phyloP scores from a whole-genome alignment of 2,113 vertebrate species.

The Azemiops feae region DNA sequence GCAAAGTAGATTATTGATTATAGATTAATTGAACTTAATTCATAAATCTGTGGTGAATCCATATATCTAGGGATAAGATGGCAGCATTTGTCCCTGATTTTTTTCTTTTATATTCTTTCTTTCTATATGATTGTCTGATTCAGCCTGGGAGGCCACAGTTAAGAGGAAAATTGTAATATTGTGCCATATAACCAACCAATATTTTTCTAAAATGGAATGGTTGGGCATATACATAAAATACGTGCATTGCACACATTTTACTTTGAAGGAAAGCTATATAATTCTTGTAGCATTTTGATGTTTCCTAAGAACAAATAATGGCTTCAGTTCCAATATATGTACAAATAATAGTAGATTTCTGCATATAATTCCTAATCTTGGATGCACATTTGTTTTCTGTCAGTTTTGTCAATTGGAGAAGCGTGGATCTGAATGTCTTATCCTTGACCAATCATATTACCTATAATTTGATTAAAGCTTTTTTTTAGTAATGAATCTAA shows the following conservation, averaged over 20 bases:
- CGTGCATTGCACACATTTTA: not conserved
- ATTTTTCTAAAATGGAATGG: not conserved
- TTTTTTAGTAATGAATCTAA: not conserved
- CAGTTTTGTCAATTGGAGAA: not conserved
- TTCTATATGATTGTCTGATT: not conserved
- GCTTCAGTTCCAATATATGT: not conserved
- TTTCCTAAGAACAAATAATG: not conserved
- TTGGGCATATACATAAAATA: not conserved
- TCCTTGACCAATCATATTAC: no score
- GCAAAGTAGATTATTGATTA: not conserved
- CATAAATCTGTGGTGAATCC: not conserved
- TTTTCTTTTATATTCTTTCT: not conserved
- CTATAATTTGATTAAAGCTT: not conserved
- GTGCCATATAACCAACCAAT: not conserved
- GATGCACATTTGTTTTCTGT: not conserved
- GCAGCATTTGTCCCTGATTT: not conserved
- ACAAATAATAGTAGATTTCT: not conserved
- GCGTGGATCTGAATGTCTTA: not conserved
- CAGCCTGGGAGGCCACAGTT: not conserved
- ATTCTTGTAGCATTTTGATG: not conserved
- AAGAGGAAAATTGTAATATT: not conserved
- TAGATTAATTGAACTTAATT: not conserved
- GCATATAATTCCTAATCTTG: not conserved
- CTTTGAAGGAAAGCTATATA: not conserved
- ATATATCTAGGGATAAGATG: not conserved